Percentiles rank a stretch among this genome's conserved stretches.
Conservation (phyloP, 1,140 invertebrate species). For the Aphelenchoides fujianensis region DNA sequence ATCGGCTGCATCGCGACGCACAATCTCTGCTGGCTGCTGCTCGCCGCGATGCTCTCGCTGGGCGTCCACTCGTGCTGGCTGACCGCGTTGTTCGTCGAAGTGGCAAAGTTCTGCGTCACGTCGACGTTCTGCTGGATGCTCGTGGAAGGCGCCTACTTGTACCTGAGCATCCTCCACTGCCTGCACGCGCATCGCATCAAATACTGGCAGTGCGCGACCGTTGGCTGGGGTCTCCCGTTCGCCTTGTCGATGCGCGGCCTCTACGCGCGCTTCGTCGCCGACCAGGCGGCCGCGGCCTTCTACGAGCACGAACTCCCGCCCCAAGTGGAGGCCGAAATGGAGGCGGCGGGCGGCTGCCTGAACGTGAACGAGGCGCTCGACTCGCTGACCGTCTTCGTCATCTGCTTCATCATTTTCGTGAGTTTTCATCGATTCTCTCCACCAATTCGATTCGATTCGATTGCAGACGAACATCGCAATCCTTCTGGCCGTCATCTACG, state of each 20-base stretch:
- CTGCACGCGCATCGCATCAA: slow-evolving; percentile 13
- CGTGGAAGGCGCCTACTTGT: slow-evolving; percentile 18
- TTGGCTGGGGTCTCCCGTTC: slow-evolving; percentile 21
- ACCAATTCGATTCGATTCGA: neutral
- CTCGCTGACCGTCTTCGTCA: slow-evolving; percentile 8
- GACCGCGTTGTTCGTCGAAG: slow-evolving; percentile 7
- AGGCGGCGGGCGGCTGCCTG: neutral
- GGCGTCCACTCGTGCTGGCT: neutral
- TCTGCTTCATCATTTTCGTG: slow-evolving; percentile 14
- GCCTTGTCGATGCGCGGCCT: neutral
- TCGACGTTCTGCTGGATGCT: slow-evolving; percentile 20
- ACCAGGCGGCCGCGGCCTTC: neutral
- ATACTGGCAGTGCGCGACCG: slow-evolving; percentile 13
- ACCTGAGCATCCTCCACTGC: slow-evolving; percentile 16
- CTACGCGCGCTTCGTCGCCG: neutral
- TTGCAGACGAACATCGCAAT: slow-evolving; percentile 15
- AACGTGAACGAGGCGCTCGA: slow-evolving; percentile 12
- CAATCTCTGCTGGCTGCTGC: slow-evolving; percentile 9
- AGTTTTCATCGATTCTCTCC: neutral
- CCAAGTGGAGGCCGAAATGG: neutral
- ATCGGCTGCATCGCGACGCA: slow-evolving; percentile 17
- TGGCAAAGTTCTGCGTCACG: slow-evolving; percentile 14
- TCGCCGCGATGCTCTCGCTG: neutral
- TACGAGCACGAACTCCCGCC: neutral
- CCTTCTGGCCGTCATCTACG: slow-evolving; percentile 15